Evolutionary conservation across 2,113 vertebrate species (phyloP), one percentile per base, ranked within the genome.

Genomic region (Amphiprion percula): DNA sequence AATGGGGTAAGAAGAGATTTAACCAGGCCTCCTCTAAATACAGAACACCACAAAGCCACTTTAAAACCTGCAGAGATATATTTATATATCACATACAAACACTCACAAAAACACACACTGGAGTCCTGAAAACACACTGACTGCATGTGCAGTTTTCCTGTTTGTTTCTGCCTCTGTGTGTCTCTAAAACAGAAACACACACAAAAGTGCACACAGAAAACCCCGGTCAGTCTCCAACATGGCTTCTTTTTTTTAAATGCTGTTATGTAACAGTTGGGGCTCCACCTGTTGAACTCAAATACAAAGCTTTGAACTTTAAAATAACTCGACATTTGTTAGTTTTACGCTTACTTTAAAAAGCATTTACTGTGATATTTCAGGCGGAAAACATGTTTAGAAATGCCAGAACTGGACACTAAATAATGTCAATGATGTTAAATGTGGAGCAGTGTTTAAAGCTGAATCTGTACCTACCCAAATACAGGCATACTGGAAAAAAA

Each of bases 1-100:
- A 93, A 90, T 93, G 87, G 79, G 77, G 83, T 82, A 78, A 90
- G 86, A 89, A 69, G 66, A 74, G 77, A 77, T 78, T 84, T 74
- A 88, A 87, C 83, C 88, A 86, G 68, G 83, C 83, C 77, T 91
- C 79, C 53, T 87, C 83, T 93, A 93, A 94, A 92, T 92, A 87
- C 90, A 92, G 92, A 90, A 82, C 83, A 71, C 88, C 86, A 0
- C 92, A 93, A 93, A 94, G 87, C 94, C 94, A 93, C 93, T 94
- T 93, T 80, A 94, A 93, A 92, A 89, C 87, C 91, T 88, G 86
- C 74, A 70, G 59, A 76, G 82, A 89, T 84, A 82, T 94, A 90
- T 92, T 91, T 92, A 93, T 88, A 91, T 73, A 82, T 82, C 59
- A 78, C 87, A 83, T 77, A 85, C 79, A 88, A 66, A 90, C 39